Evolutionary conservation across 2,888 invertebrate species (phyloP).

Genomic region (Caenorhabditis sp.): DNA sequence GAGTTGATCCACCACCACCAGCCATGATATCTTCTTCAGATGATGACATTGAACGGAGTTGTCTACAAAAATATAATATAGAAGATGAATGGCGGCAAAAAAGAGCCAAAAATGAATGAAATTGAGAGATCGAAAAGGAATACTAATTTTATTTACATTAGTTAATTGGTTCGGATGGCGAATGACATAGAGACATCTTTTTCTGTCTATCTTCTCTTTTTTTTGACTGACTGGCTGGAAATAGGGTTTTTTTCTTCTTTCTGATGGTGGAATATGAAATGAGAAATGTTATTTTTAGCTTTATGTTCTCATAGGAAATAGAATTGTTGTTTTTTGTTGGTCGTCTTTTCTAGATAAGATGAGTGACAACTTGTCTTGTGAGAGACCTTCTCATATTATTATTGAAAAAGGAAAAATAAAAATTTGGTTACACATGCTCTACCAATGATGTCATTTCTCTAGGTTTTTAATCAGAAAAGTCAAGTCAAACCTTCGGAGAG

Average conservation of each 20-base stretch:
- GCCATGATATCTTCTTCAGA: slow-evolving; percentile 82
- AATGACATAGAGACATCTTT: slow-evolving; percentile 3
- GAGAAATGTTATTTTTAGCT: background rate
- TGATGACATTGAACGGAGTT: slow-evolving; percentile 73
- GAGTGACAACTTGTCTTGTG: too few relatives aligned
- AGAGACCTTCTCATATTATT: too few relatives aligned
- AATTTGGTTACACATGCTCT: too few relatives aligned
- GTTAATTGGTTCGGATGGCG: background rate
- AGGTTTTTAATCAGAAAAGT: too few relatives aligned
- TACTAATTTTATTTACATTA: slow-evolving; percentile 3
- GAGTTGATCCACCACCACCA: slow-evolving; percentile 28
- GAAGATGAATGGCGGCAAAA: too few relatives aligned
- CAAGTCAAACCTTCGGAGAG: too few relatives aligned
- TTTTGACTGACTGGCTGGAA: background rate
- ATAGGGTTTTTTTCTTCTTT: background rate
- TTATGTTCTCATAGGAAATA: background rate
- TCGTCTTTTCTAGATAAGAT: background rate
- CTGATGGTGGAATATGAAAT: background rate
- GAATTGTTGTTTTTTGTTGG: background rate
- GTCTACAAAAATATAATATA: slow-evolving; percentile 40
- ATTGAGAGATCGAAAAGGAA: background rate
- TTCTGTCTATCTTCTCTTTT: background rate
- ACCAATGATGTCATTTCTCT: too few relatives aligned
- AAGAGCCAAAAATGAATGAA: background rate
- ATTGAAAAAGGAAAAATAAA: too few relatives aligned